phyloP scores from a whole-genome alignment of 2,888 invertebrate genomes.

The Thyatira batis region DNA sequence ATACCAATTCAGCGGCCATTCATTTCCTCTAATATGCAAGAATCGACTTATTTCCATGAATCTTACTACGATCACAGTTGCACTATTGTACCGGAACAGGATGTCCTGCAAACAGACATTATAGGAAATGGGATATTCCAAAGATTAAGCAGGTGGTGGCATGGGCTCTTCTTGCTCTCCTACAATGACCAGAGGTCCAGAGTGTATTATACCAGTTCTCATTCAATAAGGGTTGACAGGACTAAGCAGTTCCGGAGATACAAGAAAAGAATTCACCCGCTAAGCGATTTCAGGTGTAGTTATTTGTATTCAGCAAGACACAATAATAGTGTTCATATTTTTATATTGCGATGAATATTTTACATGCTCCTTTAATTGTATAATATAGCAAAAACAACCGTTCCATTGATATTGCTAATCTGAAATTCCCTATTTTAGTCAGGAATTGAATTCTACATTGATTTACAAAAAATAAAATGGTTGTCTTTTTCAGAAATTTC shows the following conservation, averaged over 20 bases:
- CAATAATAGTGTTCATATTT: not conserved
- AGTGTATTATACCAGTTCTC: slow-evolving; percentile 38
- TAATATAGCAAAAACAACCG: too few species aligned
- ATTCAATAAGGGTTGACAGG: slow-evolving; percentile 41
- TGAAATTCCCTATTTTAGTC: too few species aligned
- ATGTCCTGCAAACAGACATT: slow-evolving; percentile 41
- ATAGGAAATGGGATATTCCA: slow-evolving; percentile 18
- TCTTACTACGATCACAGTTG: slow-evolving; percentile 44
- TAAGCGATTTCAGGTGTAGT: slow-evolving; percentile 41
- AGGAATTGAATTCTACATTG: too few species aligned
- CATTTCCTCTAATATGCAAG: not conserved
- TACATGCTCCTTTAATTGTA: too few species aligned
- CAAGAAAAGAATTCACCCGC: slow-evolving; percentile 39
- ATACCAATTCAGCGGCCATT: too few species aligned
- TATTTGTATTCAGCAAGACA: not conserved
- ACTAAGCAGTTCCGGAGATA: slow-evolving; percentile 36
- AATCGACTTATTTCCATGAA: slow-evolving; percentile 28
- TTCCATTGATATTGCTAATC: too few species aligned
- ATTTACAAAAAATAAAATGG: not conserved
- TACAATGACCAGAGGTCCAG: slow-evolving; percentile 31
- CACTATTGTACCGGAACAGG: slow-evolving; percentile 32
- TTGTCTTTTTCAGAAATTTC: slow-evolving; percentile 30
- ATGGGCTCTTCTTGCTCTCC: slow-evolving; percentile 41
- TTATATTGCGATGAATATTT: too few species aligned
- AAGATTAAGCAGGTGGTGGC: slow-evolving; percentile 38